Conservation (phyloP, 2,888 invertebrate species). For the Taphrorychus bicolor region DNA sequence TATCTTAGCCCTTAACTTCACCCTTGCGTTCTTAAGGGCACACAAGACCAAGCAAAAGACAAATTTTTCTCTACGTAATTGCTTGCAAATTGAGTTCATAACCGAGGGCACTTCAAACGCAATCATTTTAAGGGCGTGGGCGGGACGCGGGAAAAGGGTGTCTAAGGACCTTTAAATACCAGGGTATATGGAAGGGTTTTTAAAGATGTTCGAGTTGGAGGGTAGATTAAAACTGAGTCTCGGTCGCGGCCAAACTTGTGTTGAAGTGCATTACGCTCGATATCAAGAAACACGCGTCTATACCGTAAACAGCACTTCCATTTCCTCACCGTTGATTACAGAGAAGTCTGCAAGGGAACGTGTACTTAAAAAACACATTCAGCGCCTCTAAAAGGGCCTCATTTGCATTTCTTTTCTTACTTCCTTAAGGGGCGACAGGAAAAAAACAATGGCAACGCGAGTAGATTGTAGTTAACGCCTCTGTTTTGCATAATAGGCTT, state of each 20-base stretch:
- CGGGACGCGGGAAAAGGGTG: conserved; percentile 14
- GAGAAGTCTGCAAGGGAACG: neutral
- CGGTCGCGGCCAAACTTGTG: no score
- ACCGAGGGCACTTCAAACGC: conserved; percentile 56
- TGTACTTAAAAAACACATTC: neutral
- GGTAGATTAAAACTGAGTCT: no score
- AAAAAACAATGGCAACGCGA: conserved; percentile 36
- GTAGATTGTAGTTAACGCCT: conserved; percentile 38
- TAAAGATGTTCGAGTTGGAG: neutral
- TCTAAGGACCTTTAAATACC: conserved; percentile 20
- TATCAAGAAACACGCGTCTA: neutral
- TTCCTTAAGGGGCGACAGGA: conserved; percentile 12
- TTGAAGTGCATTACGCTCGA: neutral
- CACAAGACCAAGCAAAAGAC: conserved; percentile 25
- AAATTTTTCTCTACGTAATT: conserved; percentile 50
- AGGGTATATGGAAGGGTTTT: neutral
- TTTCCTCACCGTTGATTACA: neutral
- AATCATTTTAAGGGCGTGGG: conserved; percentile 37
- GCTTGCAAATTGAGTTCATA: conserved; percentile 60
- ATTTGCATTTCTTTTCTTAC: conserved; percentile 40
- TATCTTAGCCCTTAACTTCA: conserved; percentile 19
- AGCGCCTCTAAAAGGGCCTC: conserved; percentile 18
- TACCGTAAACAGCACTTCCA: neutral
- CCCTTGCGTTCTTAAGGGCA: neutral
- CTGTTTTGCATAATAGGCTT: conserved; percentile 36